Conservation (phyloP, 2,797 vertebrate genomes). For the Clarias pachynema region DNA sequence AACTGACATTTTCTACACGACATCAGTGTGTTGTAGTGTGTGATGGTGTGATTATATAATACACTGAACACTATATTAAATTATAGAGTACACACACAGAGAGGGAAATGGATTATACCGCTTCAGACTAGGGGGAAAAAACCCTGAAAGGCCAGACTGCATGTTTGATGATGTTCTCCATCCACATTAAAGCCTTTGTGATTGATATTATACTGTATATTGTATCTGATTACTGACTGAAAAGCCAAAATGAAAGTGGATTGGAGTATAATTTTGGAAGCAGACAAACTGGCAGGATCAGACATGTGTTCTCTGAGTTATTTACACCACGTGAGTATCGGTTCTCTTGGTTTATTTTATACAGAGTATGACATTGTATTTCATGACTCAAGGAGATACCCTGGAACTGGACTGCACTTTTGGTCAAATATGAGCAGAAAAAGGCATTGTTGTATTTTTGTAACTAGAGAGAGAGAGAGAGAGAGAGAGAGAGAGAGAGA, state of each 20-base stretch:
- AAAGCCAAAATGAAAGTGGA: neutral
- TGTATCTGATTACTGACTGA: neutral
- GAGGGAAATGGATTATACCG: conserved; percentile 8
- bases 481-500: too few relatives aligned
- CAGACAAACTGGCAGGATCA: neutral
- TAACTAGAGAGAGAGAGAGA: too few relatives aligned
- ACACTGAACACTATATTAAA: conserved; percentile 14
- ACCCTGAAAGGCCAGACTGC: neutral
- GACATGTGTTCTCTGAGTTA: neutral
- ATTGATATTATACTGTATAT: neutral
- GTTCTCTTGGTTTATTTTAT: neutral
- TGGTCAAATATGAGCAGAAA: neutral
- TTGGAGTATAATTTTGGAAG: neutral
- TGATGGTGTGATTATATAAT: neutral
- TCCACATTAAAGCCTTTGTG: neutral
- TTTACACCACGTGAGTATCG: neutral
- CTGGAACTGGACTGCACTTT: neutral
- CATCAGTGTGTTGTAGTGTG: neutral
- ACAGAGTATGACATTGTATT: neutral
- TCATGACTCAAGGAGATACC: neutral
- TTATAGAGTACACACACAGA: neutral
- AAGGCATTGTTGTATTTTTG: neutral
- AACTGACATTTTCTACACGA: neutral
- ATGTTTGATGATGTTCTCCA: neutral
- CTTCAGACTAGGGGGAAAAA: neutral